These are phyloP conservation scores for Cyanocitta stelleri DNA, from an alignment of 2,113 vertebrate species.

Conservation along the genomic window DNA sequence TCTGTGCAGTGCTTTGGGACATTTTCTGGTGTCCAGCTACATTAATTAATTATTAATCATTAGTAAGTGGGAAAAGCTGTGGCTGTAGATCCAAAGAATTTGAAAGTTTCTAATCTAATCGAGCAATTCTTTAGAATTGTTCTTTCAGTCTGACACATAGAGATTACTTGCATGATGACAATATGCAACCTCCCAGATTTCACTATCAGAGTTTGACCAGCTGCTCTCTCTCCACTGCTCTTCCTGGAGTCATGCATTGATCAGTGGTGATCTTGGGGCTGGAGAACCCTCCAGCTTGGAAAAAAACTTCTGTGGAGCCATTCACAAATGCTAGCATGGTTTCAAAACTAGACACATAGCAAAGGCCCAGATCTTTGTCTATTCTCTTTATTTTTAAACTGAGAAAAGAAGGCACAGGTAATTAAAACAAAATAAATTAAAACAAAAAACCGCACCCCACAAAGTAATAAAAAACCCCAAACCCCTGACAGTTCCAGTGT, in stretches of 20 bases:
- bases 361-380: not conserved
- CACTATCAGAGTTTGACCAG: not conserved
- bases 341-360: not conserved
- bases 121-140: not conserved
- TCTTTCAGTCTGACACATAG: not conserved
- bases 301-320: not conserved
- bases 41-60: not conserved
- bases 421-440: not conserved
- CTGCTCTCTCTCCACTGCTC: not conserved
- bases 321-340: not conserved
- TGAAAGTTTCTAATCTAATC: not conserved
- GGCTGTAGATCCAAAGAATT: not conserved
- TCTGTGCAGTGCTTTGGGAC: slow-evolving; percentile 12
- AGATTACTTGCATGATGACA: not conserved
- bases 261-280: not conserved
- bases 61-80: not conserved
- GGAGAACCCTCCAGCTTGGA: not conserved
- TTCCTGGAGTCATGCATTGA: not conserved
- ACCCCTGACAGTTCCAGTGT: not conserved
- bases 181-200: not conserved
- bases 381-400: not conserved
- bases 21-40: slow-evolving; percentile 31
- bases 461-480: not conserved
- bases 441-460: not conserved
- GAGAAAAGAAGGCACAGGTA: not conserved